Evolutionary conservation across 2,797 vertebrate genomes (phyloP).

Genomic region (Sebastes baramenuke): DNA sequence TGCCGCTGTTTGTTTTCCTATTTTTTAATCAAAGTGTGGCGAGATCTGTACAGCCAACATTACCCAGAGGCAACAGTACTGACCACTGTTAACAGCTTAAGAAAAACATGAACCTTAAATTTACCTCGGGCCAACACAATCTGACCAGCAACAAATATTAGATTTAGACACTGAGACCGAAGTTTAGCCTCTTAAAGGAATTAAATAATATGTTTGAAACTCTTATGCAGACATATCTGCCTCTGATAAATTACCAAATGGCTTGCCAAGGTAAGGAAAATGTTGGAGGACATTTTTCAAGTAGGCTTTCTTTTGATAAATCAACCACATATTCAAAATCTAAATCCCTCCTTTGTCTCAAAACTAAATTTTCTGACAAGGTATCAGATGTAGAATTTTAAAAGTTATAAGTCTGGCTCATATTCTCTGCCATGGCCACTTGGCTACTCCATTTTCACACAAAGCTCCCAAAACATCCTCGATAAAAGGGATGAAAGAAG

Average conservation of each 20-base stretch:
- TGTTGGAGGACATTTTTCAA: not conserved
- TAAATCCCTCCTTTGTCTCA: not conserved
- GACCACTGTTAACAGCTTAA: not conserved
- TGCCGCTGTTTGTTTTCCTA: not conserved
- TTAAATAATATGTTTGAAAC: not conserved
- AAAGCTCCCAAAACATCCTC: too few relatives aligned
- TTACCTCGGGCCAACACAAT: not conserved
- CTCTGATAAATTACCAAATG: accelerated
- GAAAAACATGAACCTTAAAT: not conserved
- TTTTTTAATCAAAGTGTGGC: not conserved
- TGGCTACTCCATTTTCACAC: accelerated
- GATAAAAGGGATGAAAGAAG: not conserved
- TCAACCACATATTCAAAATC: not conserved
- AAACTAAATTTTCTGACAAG: not conserved
- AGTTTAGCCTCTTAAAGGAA: not conserved
- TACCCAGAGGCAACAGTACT: not conserved
- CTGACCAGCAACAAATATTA: not conserved
- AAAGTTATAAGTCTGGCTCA: not conserved
- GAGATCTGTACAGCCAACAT: not conserved
- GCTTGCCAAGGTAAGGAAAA: not conserved
- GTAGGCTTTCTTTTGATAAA: not conserved
- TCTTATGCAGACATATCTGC: not conserved
- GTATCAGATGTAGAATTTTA: not conserved
- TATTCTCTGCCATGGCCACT: too few relatives aligned
- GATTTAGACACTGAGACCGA: not conserved